A percentile compares a stretch with the other conserved stretches of the same genome.
These are phyloP conservation scores for Phaedon cochleariae DNA, from an alignment of 2,888 invertebrate species.

Conservation along the genomic window DNA sequence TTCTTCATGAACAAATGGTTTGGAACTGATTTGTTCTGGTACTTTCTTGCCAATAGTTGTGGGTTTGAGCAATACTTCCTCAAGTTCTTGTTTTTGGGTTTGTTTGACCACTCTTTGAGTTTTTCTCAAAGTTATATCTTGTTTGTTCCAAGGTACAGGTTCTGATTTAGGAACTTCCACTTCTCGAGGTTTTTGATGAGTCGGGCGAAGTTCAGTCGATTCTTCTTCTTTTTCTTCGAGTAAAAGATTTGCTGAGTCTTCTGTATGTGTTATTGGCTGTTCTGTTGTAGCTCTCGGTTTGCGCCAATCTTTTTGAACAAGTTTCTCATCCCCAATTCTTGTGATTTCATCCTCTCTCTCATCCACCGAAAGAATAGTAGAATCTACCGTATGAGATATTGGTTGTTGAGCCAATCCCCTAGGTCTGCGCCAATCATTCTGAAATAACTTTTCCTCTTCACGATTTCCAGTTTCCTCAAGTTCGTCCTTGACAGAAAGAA, in stretches of 20 bases:
- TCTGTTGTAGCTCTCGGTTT: conserved; percentile 17
- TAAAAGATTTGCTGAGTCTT: background rate
- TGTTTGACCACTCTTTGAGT: conserved; percentile 58
- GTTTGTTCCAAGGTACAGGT: conserved; percentile 68
- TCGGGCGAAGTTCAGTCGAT: conserved; percentile 23
- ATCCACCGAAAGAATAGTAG: conserved; percentile 59
- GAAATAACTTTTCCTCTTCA: conserved; percentile 52
- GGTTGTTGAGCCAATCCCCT: too few relatives aligned
- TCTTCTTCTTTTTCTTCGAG: conserved; percentile 50
- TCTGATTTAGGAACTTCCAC: conserved; percentile 23
- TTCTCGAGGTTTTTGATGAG: conserved; percentile 28
- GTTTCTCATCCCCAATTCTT: conserved; percentile 10
- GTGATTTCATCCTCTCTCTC: conserved; percentile 47
- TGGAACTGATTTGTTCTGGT: background rate
- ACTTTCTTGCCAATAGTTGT: conserved; percentile 10
- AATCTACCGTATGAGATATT: too few relatives aligned
- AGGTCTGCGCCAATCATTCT: conserved; percentile 31
- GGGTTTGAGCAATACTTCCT: conserved; percentile 55
- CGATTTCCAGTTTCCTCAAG: conserved; percentile 21
- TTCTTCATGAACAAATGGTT: background rate
- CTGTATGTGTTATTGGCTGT: conserved; percentile 23
- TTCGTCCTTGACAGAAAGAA: conserved; percentile 53
- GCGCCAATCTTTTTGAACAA: conserved; percentile 18
- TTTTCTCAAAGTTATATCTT: conserved; percentile 66
- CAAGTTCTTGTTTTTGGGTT: conserved; percentile 41